Conservation (phyloP, 2,797 vertebrate species). For the Coccyzus lansbergi region DNA sequence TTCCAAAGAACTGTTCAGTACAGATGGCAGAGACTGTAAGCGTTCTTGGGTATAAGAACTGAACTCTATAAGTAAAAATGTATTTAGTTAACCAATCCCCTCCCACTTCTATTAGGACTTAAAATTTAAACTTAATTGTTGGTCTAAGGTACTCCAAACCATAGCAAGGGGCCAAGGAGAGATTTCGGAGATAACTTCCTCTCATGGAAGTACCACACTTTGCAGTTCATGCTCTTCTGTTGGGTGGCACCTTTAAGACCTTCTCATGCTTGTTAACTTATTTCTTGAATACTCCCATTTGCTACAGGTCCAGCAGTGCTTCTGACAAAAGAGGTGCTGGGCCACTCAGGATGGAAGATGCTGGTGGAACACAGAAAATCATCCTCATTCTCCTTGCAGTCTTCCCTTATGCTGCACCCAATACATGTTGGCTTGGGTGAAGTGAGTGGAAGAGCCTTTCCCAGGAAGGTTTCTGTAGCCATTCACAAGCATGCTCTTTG, state of each 20-base stretch:
- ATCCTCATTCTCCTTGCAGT: not conserved
- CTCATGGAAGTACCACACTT: not conserved
- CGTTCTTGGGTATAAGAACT: not conserved
- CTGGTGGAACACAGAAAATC: not conserved
- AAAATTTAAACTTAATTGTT: not conserved
- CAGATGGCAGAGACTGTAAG: not conserved
- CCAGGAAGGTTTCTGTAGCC: not conserved
- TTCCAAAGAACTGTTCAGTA: not conserved
- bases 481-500: not conserved
- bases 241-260: not conserved
- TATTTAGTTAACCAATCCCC: not conserved
- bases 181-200: not conserved
- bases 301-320: not conserved
- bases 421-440: rapidly evolving
- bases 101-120: not conserved
- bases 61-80: not conserved
- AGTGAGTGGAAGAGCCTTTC: not conserved
- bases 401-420: not conserved
- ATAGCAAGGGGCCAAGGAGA: not conserved
- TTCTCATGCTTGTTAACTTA: rapidly evolving
- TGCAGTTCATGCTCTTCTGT: not conserved
- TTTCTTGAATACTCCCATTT: not conserved
- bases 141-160: not conserved
- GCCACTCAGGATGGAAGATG: not conserved
- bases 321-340: not conserved